Conservation (phyloP, 2,797 vertebrate species). For the Syngnathus rostellatus region DNA sequence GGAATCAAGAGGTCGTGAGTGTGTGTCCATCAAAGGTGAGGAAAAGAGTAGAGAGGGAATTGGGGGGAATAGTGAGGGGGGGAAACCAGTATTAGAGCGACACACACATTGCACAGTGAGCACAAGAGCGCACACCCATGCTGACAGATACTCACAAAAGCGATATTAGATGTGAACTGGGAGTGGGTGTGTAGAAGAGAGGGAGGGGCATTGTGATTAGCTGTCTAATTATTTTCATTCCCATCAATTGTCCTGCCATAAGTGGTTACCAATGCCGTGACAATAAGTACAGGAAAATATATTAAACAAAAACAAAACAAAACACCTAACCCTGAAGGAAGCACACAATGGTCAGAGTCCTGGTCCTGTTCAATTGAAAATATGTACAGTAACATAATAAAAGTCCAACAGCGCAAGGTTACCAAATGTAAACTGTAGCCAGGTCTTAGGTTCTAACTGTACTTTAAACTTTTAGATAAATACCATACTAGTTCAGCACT, state of each 20-base stretch:
- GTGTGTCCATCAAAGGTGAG: slow-evolving; percentile 52
- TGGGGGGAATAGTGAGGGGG: slow-evolving; percentile 54
- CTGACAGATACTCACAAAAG: slow-evolving; percentile 63
- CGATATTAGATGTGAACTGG: slow-evolving; percentile 62
- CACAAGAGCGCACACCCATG: slow-evolving; percentile 63
- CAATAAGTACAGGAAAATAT: slow-evolving; percentile 37
- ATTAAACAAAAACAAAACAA: background rate
- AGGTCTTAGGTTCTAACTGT: background rate
- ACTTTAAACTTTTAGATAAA: background rate
- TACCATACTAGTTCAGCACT: background rate
- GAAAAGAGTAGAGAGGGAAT: slow-evolving; percentile 48
- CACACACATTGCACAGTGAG: slow-evolving; percentile 70
- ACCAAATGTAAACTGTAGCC: background rate
- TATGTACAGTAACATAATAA: background rate
- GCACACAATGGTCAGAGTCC: background rate
- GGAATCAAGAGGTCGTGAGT: slow-evolving; percentile 37
- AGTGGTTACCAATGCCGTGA: slow-evolving; percentile 49
- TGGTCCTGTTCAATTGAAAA: background rate
- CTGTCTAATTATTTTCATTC: slow-evolving; percentile 37
- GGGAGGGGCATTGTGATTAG: slow-evolving; percentile 42
- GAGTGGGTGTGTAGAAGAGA: slow-evolving; percentile 54
- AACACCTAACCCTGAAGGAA: background rate
- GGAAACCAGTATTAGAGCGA: slow-evolving; percentile 77
- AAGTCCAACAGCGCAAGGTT: background rate
- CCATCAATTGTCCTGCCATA: slow-evolving; percentile 52